Percentiles rank a stretch among this genome's conserved stretches.
Evolutionary conservation across 2,888 invertebrate species (phyloP).

Genomic region (Dryobota labecula): DNA sequence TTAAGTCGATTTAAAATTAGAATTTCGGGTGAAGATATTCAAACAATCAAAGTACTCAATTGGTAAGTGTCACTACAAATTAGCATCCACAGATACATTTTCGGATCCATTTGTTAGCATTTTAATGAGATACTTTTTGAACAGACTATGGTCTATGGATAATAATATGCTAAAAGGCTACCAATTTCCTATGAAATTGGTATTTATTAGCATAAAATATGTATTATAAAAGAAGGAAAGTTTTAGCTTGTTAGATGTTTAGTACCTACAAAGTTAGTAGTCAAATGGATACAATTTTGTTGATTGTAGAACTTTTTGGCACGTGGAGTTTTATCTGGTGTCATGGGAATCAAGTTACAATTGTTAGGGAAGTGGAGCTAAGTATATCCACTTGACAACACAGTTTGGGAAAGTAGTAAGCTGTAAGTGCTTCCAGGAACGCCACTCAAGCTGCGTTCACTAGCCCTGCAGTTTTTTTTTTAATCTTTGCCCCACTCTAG

Average conservation of each 20-base stretch:
- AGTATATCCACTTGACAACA: not conserved
- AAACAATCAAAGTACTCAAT: no score
- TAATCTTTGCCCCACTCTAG: no score
- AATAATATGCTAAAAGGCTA: no score
- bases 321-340: not conserved
- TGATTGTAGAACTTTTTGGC: constrained; percentile 4
- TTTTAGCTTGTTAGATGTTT: constrained; percentile 7
- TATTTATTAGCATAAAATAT: not conserved
- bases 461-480: no score
- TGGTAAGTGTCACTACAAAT: no score
- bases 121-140: not conserved
- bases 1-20: no score
- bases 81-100: no score
- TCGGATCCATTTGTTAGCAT: not conserved
- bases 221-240: not conserved
- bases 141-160: no score
- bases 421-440: not conserved
- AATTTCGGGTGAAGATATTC: no score
- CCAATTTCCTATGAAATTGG: no score
- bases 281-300: not conserved
- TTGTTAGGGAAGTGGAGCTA: not conserved
- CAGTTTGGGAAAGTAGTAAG: not conserved
- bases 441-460: not conserved
- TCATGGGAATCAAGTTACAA: not conserved
- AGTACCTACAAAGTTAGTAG: constrained; percentile 1